Base-by-base conservation (phyloP, 2,888 invertebrate species). In the Meloe dianella region DNA sequence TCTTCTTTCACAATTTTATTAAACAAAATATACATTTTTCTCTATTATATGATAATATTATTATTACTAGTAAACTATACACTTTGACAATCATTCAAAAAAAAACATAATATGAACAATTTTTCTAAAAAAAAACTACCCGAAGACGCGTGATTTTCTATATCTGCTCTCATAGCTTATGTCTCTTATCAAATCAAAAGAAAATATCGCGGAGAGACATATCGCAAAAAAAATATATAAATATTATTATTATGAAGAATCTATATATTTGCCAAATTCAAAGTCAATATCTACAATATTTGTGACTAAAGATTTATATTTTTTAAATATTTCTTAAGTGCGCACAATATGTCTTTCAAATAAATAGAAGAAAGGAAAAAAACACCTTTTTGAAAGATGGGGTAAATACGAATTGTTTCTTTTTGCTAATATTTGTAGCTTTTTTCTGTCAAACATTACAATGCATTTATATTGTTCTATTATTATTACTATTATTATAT, bases 221-320 rank as follows among this genome's bases (percentile, higher is more conserved):
- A 79, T 80, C 79, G 80, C 81, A 79, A 22, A 20, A 22, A 22
- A 2, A 22, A n/a, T n/a, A n/a, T n/a, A n/a, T n/a, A n/a, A n/a
- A n/a, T n/a, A 3, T 51, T 20, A 51, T 22, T 51, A 51, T 17
- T 17, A 17, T 17, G 8, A 20, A 20, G 2, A 22, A 51, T 10
- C 8, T 22, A 51, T 22, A 51, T 51, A 82, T 83, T 81, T 88
- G 89, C 89, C 88, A 89, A 89, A 89, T 88, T 82, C 85, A 86
- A 88, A 88, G 89, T 89, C 88, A 88, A 88, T 88, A 89, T 88
- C 82, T 84, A 83, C 81, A 81, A 81, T 78, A 78, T 75, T 77
- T 79, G 79, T 82, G 80, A 85, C 84, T 84, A 86, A 82, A 79
- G 51, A 64, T 20, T 64, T 81, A 78, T 81, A 81, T 81, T 82